Base-by-base conservation (phyloP, 2,113 vertebrate genomes). In the Lepisosteus osseus region DNA sequence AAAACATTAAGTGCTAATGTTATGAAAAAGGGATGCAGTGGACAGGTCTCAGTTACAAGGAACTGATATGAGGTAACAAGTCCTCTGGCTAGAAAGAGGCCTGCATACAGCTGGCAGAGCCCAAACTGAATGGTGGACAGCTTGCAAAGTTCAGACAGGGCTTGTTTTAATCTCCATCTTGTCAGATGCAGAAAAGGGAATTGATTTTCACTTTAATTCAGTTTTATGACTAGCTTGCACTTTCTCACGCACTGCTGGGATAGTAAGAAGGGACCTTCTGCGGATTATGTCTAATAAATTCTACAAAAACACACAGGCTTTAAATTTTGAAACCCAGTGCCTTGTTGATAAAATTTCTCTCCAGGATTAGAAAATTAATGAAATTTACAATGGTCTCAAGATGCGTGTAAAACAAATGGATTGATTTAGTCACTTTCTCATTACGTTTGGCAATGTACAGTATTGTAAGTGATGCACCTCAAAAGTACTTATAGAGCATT, bases 241-340 rank as follows among this genome's bases (percentile, higher is more conserved):
- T 69, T 71, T 70, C 72, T 74, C 57, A 78, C 74, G 7, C 75
- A 43, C 64, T 68, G 47, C 71, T 70, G 7, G 9, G 59, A 74
- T 70, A 54, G 74, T 69, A 71, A 73, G 67, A 72, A 73, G 70
- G 76, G 72, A 14, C 12, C 61, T 40, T 61, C 59, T 5, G 59
- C 7, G 13, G 47, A 5, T 51, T 51, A 6, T 2, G 47, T 51
- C 17, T 83, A 86, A 90, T 88, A 80, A 84, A 74, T 83, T 91
- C 89, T 78, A 90, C 86, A 82, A 84, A 90, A 88, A 74, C 72
- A 55, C 79, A 88, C 86, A 89, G 88, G 81, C 74, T 83, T 75
- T 77, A 84, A 85, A 86, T 87, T 86, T 87, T 17, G 17, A 64
- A 82, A 88, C 47, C 87, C 84, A 88, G 86, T 90, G 85, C 84